A percentile compares a stretch with the other conserved stretches of the same genome.
Evolutionary conservation across 2,888 invertebrate species (phyloP).

Genomic region (Metallyticus violacea): DNA sequence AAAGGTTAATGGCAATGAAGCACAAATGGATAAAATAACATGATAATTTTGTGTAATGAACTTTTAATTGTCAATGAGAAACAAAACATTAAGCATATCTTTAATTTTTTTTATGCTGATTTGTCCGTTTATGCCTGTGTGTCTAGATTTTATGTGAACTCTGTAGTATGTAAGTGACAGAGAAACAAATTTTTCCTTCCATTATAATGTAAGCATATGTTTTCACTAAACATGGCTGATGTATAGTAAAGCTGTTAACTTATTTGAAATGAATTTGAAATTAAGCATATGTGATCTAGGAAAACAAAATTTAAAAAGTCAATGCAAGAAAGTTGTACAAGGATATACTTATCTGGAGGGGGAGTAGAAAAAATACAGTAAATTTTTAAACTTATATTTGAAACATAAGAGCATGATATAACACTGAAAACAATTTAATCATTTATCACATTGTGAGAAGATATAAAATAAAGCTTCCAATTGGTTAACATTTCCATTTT

Average conservation of each 20-base stretch:
- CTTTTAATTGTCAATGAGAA: neutral
- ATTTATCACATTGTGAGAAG: neutral
- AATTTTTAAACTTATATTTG: neutral
- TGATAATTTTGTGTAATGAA: neutral
- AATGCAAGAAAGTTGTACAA: neutral
- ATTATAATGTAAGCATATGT: neutral
- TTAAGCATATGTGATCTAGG: too few relatives aligned
- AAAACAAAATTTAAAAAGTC: neutral
- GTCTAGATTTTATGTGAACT: neutral
- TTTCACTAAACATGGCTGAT: neutral
- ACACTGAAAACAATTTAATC: neutral
- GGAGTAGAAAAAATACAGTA: too few relatives aligned
- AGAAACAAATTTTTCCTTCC: neutral
- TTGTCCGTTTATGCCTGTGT: neutral
- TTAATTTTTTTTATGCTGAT: neutral
- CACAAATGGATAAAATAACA: neutral
- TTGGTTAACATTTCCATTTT: neutral
- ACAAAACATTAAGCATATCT: neutral
- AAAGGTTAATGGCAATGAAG: too few relatives aligned
- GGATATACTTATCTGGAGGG: neutral
- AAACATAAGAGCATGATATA: neutral
- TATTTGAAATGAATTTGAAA: neutral
- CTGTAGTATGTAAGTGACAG: neutral
- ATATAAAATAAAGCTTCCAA: neutral
- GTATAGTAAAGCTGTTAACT: neutral